phyloP scores from a whole-genome alignment of 2,113 vertebrate species.

The Cynopterus brachyotis region DNA sequence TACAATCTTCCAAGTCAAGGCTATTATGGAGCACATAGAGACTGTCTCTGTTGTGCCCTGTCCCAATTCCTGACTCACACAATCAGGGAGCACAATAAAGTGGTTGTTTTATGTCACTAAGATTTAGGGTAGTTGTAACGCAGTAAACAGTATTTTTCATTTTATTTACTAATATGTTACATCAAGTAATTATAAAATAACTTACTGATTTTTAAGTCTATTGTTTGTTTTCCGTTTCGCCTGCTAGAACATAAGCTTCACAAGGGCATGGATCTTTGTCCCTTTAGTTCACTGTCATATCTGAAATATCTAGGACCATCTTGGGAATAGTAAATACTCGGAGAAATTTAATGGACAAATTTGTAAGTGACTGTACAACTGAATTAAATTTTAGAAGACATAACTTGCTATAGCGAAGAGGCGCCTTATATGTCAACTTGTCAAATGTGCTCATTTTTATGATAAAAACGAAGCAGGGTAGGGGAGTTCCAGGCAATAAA shows the following conservation, averaged over 20 bases:
- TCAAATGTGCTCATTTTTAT: conserved; percentile 19
- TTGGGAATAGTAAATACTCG: neutral
- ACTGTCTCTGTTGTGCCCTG: neutral
- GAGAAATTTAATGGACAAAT: conserved; percentile 17
- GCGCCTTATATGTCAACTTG: neutral
- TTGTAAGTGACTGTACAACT: neutral
- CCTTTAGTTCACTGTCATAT: neutral
- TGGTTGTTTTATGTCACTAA: neutral
- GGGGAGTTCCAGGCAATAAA: neutral
- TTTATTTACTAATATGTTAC: neutral
- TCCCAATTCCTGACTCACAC: neutral
- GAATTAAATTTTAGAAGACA: neutral
- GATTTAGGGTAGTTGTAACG: neutral
- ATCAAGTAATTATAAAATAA: neutral
- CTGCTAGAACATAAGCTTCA: neutral
- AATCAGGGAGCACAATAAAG: neutral
- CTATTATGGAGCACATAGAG: neutral
- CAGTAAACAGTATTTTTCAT: neutral
- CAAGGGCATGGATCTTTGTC: neutral
- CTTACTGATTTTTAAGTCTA: neutral
- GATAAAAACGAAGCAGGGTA: neutral
- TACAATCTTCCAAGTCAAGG: neutral
- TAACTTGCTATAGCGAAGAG: conserved; percentile 10
- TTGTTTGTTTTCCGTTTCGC: neutral
- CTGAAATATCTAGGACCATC: neutral